Evolutionary conservation across 2,113 vertebrate genomes (phyloP), one percentile per base, ranked within the genome.

Genomic region (Xyliphius kryptos): DNA sequence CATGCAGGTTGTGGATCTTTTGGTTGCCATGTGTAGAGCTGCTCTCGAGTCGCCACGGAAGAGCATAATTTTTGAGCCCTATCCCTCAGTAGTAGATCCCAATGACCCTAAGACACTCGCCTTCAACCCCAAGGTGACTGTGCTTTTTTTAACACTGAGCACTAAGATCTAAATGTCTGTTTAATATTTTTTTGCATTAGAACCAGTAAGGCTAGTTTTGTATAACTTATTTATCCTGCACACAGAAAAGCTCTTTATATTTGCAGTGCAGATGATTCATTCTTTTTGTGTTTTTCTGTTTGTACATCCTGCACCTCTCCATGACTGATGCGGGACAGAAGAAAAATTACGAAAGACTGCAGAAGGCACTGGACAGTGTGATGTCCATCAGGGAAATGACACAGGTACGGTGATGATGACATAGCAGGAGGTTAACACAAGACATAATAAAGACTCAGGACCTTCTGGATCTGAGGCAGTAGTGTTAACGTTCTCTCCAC

Each of bases 351-450:
- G 96, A 99, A 79, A 89, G 96, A 70, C 88, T 99, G 80, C 96
- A 99, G 86, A 97, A 97, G 83, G 96, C 96, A 5, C 76, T 99
- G 86, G 96, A 99, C 79, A 99, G 96, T 22, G 95, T 99, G 68
- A 99, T 99, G 96, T 99, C 96, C 69, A 98, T 99, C 72, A 88
- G 96, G 67, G 96, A 99, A 83, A 99, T 99, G 96, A 99, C 95
- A 66, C 96, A 99, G 94, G 96, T 99, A 91, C 32, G 53, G 44
- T 10, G 8, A 20, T 54, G n/a, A 1, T 10, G 4, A 32, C 26
- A 32, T 6, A 32, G 26, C 26, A 5, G 26, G 4, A 32, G 1
- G 26, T 3, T 32, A 32, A 32, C 7, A 32, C 7, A 5, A 5
- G 7, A 32, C 26, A 32, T 32, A 32, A 32, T 5, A 32, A 32